Percentiles rank a stretch among this genome's conserved stretches.
Conservation (phyloP, 2,113 vertebrate species). For the Ibidorhyncha struthersii region DNA sequence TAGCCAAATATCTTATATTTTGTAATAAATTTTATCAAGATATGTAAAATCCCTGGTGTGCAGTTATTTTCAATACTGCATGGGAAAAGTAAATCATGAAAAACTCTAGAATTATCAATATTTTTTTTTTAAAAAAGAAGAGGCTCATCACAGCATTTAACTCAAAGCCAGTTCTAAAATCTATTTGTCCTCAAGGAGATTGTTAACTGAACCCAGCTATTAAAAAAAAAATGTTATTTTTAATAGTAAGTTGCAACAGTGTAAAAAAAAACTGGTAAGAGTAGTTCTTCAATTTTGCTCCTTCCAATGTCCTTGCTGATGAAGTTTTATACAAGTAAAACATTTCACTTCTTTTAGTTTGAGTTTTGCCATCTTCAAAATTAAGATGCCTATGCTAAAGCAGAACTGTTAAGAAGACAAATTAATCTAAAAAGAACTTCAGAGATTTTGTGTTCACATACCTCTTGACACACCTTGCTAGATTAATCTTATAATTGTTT, state of each 20-base stretch:
- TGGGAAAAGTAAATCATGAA: background rate
- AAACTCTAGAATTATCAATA: background rate
- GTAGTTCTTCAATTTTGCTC: background rate
- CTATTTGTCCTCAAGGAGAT: background rate
- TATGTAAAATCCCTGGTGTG: background rate
- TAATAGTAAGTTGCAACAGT: background rate
- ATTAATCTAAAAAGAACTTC: background rate
- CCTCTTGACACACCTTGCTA: background rate
- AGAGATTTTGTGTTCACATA: rapidly evolving
- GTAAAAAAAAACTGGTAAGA: background rate
- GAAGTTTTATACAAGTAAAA: background rate
- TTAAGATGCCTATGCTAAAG: background rate
- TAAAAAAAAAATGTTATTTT: background rate
- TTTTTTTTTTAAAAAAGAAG: background rate
- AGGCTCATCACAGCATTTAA: background rate
- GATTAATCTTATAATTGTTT: background rate
- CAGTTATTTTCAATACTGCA: background rate
- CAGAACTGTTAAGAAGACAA: background rate
- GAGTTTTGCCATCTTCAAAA: background rate
- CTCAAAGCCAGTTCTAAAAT: background rate
- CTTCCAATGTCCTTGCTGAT: background rate
- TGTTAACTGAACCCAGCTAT: background rate
- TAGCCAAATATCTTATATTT: background rate
- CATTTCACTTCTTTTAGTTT: background rate
- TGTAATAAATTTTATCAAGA: background rate